Base-by-base conservation (phyloP, 1,140 invertebrate species). In the Drosophila lacteicornis region DNA sequence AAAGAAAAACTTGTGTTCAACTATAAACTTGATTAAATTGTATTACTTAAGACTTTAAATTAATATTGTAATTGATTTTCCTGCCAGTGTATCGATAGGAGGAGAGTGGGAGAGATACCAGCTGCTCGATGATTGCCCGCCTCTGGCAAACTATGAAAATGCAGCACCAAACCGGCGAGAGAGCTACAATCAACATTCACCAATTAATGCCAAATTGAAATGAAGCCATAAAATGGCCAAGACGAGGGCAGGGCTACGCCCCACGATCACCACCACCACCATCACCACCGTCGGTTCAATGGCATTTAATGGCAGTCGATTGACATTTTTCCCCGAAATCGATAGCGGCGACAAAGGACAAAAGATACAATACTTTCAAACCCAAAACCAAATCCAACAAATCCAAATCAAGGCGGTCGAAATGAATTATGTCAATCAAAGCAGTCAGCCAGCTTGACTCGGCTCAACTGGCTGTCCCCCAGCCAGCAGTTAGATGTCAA, bases 131-230 rank as follows among this genome's bases (percentile, higher is more conserved):
- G 75, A 78, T 70, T 69, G 75, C 65, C 65, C 30, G 66, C 75
- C 51, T 7, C 66, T 4, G 73, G 83, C 70, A 74, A 80, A 75
- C 73, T 67, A 77, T 60, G 47, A 77, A 77, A 77, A 69, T 66
- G 62, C 71, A 76, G 40, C 43, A 36, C n/a, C 17, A 75, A 43
- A 40, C 36, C 53, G 33, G 53, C 25, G 38, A 60, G 68, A 63
- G 68, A 63, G 71, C 51, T 45, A 66, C 47, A 65, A 63, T 59
- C 36, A 61, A 76, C 74, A 58, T 75, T 82, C 49, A 60, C 68
- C 77, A 74, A 87, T 88, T 87, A 87, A 88, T 75, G 58, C 73
- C 51, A 83, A 87, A 87, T 88, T 87, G 77, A 87, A 88, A 87
- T 87, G 78, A 87, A 87, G 77, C 73, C 80, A 84, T 83, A 78